Conservation (phyloP, 53 echinoderm and acorn worm species). For the Holothuria leucospilota region DNA sequence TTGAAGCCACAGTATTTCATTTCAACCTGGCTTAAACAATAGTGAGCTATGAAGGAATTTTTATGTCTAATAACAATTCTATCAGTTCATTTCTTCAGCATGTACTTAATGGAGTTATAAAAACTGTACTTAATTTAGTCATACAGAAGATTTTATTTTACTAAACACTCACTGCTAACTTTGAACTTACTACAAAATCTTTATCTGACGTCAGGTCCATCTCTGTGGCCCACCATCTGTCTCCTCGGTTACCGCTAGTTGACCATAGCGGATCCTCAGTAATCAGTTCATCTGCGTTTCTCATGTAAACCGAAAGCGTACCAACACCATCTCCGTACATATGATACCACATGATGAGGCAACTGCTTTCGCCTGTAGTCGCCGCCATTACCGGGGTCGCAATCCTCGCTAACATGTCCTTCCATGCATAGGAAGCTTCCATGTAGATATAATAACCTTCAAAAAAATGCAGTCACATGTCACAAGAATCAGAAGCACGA, state of each 20-base stretch:
- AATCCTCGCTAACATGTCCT: conserved; percentile 68
- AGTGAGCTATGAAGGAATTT: no score
- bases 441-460: conserved; percentile 82
- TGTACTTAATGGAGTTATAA: no score
- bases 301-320: conserved; percentile 71
- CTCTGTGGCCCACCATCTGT: conserved; percentile 84
- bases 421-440: conserved; percentile 44
- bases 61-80: no score
- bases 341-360: conserved; percentile 78
- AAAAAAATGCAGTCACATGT: no score
- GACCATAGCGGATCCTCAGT: conserved; percentile 70
- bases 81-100: no score
- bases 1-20: no score
- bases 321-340: conserved; percentile 75
- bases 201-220: conserved; percentile 48
- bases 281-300: conserved; percentile 50
- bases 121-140: no score
- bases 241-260: conserved; percentile 76
- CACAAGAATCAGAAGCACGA: no score
- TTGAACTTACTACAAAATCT: conserved; percentile 67
- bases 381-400: conserved; percentile 65
- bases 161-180: no score
- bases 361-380: conserved; percentile 50
- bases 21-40: no score
- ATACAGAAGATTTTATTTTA: no score